Evolutionary conservation across 1,140 invertebrate genomes (phyloP).

Genomic region (Pinna nobilis): DNA sequence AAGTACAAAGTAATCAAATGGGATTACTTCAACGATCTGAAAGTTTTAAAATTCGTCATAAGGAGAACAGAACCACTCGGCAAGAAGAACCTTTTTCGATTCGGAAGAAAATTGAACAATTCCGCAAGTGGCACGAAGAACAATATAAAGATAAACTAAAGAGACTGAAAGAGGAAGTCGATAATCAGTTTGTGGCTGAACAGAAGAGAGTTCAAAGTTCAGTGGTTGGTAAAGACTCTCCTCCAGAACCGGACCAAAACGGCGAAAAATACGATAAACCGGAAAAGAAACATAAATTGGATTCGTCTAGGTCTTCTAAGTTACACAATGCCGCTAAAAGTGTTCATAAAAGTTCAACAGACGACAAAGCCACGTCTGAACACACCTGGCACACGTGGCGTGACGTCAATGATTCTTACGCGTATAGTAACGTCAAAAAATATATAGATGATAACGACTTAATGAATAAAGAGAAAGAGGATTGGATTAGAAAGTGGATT

Average conservation of each 20-base stretch:
- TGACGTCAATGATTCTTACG: slow-evolving; percentile 65
- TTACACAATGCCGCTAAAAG: neutral
- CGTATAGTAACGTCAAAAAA: slow-evolving; percentile 65
- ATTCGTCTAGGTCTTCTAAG: slow-evolving; percentile 16
- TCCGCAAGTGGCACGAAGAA: slow-evolving; percentile 59
- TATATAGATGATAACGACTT: slow-evolving; percentile 69
- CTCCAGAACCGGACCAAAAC: neutral
- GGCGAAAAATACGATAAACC: neutral
- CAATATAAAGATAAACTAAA: slow-evolving; percentile 56
- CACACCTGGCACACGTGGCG: slow-evolving; percentile 68
- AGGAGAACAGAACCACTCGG: slow-evolving; percentile 13
- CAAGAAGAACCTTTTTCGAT: slow-evolving; percentile 55
- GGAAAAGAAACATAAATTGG: slow-evolving; percentile 27
- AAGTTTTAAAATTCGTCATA: slow-evolving; percentile 28
- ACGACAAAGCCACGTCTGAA: slow-evolving; percentile 44
- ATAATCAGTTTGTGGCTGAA: slow-evolving; percentile 49
- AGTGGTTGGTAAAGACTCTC: neutral
- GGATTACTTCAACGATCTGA: slow-evolving; percentile 51
- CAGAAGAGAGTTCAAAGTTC: slow-evolving; percentile 35
- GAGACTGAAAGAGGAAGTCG: slow-evolving; percentile 49
- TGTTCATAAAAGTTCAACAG: neutral
- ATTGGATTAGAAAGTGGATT: slow-evolving; percentile 63
- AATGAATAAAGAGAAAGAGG: slow-evolving; percentile 58
- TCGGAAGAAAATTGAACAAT: slow-evolving; percentile 64
- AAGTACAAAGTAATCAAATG: slow-evolving; percentile 57